Evolutionary conservation across 2,113 vertebrate genomes (phyloP), one percentile per base, ranked within the genome.

Genomic region (Atrichornis clamosus): DNA sequence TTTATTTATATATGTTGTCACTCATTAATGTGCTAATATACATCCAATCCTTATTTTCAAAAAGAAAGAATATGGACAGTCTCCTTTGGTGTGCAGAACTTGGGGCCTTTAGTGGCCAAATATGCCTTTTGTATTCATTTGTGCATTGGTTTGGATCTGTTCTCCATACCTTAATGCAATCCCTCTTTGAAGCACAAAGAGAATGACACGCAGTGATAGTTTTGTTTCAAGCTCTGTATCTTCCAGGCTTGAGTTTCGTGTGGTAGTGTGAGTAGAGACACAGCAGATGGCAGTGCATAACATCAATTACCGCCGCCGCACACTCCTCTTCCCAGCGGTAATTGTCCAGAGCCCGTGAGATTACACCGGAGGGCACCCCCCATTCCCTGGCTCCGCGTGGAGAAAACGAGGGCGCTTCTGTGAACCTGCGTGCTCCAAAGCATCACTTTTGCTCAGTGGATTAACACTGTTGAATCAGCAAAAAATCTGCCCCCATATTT

Each of bases 241-340:
- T 47, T 62, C 52, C 63, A 65, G 46, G 21, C 22, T 79, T 23
- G 30, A 30, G 32, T 59, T 73, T 32, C 4, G 3, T 15, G 32
- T 18, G 86, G 89, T 46, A 97, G 89, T 98, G 97, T 77, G 86
- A 17, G 21, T 6, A 17, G 89, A 96, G 87, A 81, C 88, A 93
- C 98, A 30, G 96, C 86, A 98, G 98, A 97, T 98, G 98, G 98
- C 98, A 97, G 95, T 96, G 78, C 95, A 78, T 64, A 76, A 98
- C 95, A 92, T 77, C 63, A 50, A 59, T 97, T 97, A 80, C 72
- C 15, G 12, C 41, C 44, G n/a, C 89, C 10, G 17, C n/a, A 8
- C 13, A 1, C 19, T 80, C 30, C 46, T n/a, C 9, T 24, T 97
- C 68, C 73, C 26, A 22, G 68, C 1, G 4, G 44, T 49, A 18